Conservation (phyloP, 1,140 invertebrate species). For the Platorchestia sp. region DNA sequence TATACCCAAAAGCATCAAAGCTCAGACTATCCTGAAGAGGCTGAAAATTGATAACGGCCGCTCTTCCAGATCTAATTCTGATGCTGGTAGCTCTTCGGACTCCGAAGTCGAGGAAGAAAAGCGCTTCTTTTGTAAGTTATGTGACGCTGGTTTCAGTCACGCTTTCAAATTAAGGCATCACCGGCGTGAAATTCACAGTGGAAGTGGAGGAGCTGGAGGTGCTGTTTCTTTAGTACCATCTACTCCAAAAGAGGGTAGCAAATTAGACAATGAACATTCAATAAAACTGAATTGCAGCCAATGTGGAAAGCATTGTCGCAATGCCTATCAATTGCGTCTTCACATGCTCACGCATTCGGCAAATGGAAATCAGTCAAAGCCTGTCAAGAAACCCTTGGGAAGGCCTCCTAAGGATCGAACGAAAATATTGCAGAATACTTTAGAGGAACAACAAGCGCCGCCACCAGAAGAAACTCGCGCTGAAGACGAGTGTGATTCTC, state of each 20-base stretch:
- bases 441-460: background rate
- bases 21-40: background rate
- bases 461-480: background rate
- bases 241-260: background rate
- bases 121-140: conserved; percentile 61
- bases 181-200: conserved; percentile 44
- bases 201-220: background rate
- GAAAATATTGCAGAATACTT: background rate
- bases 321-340: conserved; percentile 61
- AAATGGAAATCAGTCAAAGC: conserved; percentile 40
- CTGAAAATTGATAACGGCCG: conserved; percentile 29
- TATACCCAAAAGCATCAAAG: background rate
- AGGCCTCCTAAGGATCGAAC: conserved; percentile 22
- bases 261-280: background rate
- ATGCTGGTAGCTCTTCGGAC: conserved; percentile 39
- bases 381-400: conserved; percentile 47
- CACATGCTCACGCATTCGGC: conserved; percentile 59
- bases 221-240: background rate
- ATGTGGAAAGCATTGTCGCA: conserved; percentile 63
- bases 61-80: conserved; percentile 40
- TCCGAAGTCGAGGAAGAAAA: conserved; percentile 62
- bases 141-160: conserved; percentile 63
- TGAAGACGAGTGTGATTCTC: background rate
- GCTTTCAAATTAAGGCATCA: conserved; percentile 64
- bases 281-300: conserved; percentile 58